Percentiles rank a stretch among this genome's conserved stretches.
Evolutionary conservation across 2,888 invertebrate species (phyloP).

Genomic region (Drosophila recens): DNA sequence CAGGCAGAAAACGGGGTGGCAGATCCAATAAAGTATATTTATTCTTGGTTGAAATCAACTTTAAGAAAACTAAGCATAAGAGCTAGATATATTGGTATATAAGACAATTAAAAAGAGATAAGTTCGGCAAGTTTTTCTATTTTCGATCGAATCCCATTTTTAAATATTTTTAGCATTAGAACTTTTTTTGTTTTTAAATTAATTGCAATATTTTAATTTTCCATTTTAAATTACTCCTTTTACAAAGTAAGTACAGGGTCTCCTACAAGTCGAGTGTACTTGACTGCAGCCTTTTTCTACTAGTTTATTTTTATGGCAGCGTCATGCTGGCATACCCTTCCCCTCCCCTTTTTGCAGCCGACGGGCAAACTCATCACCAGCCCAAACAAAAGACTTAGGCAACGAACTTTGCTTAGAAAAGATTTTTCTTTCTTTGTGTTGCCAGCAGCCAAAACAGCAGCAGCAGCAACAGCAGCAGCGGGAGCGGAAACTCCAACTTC

Average conservation of each 20-base stretch:
- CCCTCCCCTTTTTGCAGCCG: background rate
- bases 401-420: slow-evolving; percentile 67
- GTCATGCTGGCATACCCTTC: slow-evolving; percentile 58
- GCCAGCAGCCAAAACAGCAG: slow-evolving; percentile 17
- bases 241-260: background rate
- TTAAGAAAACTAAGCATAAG: too few relatives aligned
- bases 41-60: too few relatives aligned
- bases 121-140: too few relatives aligned
- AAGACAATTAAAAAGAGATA: too few relatives aligned
- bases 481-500: slow-evolving; percentile 40
- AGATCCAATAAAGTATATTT: too few relatives aligned
- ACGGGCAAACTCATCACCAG: slow-evolving; percentile 34
- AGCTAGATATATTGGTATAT: too few relatives aligned
- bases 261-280: too few relatives aligned
- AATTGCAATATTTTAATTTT: background rate
- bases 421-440: slow-evolving; percentile 31
- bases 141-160: too few relatives aligned
- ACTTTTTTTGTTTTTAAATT: too few relatives aligned
- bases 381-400: slow-evolving; percentile 77
- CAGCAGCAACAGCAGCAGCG: slow-evolving; percentile 9
- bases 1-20: too few relatives aligned
- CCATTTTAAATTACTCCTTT: background rate
- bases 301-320: slow-evolving; percentile 52
- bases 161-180: too few relatives aligned
- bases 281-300: too few relatives aligned